phyloP scores from a whole-genome alignment of 1,140 invertebrate species.

The Ips nitidus region DNA sequence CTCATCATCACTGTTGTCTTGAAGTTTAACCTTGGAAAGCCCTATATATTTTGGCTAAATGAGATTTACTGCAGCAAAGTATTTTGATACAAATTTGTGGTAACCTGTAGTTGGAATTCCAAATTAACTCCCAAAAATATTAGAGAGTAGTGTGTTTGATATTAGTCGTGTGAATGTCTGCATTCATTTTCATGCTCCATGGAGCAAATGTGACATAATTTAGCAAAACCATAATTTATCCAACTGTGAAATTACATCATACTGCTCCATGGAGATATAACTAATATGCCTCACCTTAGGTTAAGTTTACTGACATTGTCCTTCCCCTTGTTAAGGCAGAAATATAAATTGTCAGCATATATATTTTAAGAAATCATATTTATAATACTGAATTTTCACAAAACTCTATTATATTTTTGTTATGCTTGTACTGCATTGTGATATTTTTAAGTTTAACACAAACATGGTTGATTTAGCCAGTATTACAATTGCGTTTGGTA shows the following conservation, averaged over 20 bases:
- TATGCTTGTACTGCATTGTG: slow-evolving; percentile 46
- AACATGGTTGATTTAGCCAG: slow-evolving; percentile 32
- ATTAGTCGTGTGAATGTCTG: too few relatives aligned
- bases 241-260: too few relatives aligned
- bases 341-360: not conserved
- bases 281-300: too few relatives aligned
- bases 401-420: slow-evolving; percentile 30
- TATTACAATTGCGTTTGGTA: slow-evolving; percentile 38
- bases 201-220: too few relatives aligned
- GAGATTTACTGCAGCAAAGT: too few relatives aligned
- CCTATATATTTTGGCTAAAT: not conserved
- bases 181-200: too few relatives aligned
- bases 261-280: too few relatives aligned
- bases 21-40: not conserved
- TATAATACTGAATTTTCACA: slow-evolving; percentile 14
- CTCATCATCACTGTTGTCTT: not conserved
- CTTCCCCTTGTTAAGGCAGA: too few relatives aligned
- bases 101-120: not conserved
- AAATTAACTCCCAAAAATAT: not conserved
- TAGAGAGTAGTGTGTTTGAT: too few relatives aligned
- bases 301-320: too few relatives aligned
- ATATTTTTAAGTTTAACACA: slow-evolving; percentile 40
- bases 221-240: too few relatives aligned
- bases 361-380: slow-evolving; percentile 12
- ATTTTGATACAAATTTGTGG: too few relatives aligned